These are phyloP conservation scores for Acanthornis magna DNA, from an alignment of 2,797 vertebrate species.

Conservation along the genomic window DNA sequence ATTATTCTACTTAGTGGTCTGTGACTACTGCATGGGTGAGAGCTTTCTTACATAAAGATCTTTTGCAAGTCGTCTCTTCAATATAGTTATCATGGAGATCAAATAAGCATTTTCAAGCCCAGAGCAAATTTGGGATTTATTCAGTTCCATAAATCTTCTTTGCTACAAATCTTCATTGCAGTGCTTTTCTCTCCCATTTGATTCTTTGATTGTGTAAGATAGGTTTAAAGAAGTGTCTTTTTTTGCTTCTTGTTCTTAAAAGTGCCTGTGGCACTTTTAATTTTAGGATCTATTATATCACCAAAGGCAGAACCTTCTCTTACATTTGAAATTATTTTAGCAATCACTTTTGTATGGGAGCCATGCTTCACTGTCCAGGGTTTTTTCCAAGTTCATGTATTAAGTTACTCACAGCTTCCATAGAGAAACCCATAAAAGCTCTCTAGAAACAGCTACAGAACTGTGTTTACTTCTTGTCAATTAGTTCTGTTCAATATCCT, in stretches of 20 bases:
- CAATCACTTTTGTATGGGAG: neutral
- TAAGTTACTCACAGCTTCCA: neutral
- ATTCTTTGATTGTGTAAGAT: neutral
- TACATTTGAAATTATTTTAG: neutral
- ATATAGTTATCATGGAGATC: neutral
- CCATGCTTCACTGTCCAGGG: neutral
- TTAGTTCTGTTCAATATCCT: neutral
- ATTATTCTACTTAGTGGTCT: neutral
- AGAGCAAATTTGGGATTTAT: neutral
- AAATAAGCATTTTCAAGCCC: neutral
- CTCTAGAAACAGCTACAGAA: neutral
- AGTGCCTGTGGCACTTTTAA: neutral
- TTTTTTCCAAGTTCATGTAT: neutral
- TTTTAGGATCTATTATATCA: neutral
- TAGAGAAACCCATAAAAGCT: neutral
- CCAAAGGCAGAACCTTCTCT: neutral
- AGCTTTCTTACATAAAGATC: neutral
- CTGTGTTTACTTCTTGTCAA: neutral
- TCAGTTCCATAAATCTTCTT: neutral
- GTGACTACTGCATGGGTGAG: neutral
- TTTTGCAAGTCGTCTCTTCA: neutral
- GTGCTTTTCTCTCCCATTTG: neutral
- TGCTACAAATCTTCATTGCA: neutral
- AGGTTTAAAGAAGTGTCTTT: neutral
- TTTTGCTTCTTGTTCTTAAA: neutral